Evolutionary conservation across 2,113 vertebrate species (phyloP).

Genomic region (Anolis sagrei): DNA sequence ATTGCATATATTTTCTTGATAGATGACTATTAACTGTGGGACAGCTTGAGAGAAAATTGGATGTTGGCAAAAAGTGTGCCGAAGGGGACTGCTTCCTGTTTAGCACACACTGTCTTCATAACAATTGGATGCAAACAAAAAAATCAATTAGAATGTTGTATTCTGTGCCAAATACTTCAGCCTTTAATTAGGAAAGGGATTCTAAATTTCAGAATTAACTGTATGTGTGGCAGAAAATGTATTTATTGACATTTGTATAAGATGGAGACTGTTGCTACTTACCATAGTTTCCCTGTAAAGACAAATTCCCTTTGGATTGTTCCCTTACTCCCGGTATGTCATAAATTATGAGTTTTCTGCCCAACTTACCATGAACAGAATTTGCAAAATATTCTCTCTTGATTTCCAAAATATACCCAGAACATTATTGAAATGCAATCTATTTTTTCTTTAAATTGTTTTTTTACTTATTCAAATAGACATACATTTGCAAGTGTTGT

Average conservation of each 20-base stretch:
- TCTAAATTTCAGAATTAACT: constrained; percentile 14
- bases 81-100: constrained; percentile 10
- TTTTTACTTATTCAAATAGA: too few species aligned
- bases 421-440: too few species aligned
- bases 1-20: constrained; percentile 23
- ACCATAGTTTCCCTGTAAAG: constrained; percentile 5
- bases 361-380: constrained; percentile 8
- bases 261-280: background rate
- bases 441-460: too few species aligned
- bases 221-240: background rate
- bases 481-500: too few species aligned
- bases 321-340: background rate
- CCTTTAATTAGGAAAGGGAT: background rate
- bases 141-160: constrained; percentile 21
- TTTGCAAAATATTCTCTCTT: background rate
- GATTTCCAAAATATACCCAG: background rate
- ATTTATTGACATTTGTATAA: constrained; percentile 21
- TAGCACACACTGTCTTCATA: constrained; percentile 29
- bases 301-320: background rate
- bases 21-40: background rate
- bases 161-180: background rate
- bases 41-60: constrained; percentile 15
- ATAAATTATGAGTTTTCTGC: constrained; percentile 8
- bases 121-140: background rate
- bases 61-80: constrained; percentile 13